phyloP scores from a whole-genome alignment of 2,888 invertebrate genomes.

The Brenthis ino region DNA sequence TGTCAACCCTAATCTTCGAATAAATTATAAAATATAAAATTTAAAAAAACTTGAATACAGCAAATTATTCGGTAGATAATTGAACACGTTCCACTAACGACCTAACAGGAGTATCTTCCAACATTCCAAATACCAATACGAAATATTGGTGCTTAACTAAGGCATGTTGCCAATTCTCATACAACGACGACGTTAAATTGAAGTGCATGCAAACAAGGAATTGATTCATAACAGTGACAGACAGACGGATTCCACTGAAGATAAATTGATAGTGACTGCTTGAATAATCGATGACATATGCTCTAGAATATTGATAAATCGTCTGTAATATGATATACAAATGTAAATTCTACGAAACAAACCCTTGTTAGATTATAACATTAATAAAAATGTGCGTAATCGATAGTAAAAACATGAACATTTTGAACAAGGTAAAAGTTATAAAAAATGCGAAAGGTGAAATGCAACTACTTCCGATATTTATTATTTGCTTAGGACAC shows the following conservation, averaged over 20 bases:
- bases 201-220: constrained; percentile 51
- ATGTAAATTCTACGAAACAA: not conserved
- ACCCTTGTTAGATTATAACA: no score
- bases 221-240: constrained; percentile 47
- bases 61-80: no score
- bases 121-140: constrained; percentile 24
- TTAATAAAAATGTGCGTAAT: not conserved
- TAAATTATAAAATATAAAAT: no score
- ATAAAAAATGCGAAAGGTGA: no score
- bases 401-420: no score
- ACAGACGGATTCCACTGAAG: constrained; percentile 36
- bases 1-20: no score
- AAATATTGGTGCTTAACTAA: constrained; percentile 40
- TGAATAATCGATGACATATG: constrained; percentile 20
- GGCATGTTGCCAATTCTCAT: constrained; percentile 47
- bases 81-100: not conserved
- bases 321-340: not conserved
- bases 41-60: no score
- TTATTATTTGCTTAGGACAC: no score
- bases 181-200: constrained; percentile 53
- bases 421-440: no score
- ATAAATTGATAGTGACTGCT: constrained; percentile 33
- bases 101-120: constrained; percentile 14
- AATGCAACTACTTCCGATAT: no score
- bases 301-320: not conserved